These are phyloP conservation scores for Gallinago jamesoni DNA, from an alignment of 2,113 vertebrate species.

Conservation along the genomic window DNA sequence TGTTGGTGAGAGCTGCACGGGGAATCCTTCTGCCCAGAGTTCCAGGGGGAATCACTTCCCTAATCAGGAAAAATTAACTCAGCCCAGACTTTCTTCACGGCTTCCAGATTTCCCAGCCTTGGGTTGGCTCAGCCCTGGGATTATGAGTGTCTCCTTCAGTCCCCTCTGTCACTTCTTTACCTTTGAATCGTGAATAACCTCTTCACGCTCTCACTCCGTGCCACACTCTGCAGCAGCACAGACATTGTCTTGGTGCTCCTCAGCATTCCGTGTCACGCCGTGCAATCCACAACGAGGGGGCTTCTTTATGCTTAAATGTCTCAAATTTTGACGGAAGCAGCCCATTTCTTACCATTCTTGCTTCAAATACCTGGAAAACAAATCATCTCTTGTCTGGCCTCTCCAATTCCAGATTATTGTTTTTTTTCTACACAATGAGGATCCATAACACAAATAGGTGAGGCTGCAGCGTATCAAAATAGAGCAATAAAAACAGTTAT, in stretches of 20 bases:
- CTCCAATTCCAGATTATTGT: rapidly evolving
- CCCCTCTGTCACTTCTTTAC: neutral
- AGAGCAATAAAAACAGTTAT: neutral
- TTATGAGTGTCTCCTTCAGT: neutral
- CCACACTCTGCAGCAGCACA: rapidly evolving
- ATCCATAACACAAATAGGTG: neutral
- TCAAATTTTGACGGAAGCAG: neutral
- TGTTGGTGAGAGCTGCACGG: rapidly evolving
- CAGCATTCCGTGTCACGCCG: rapidly evolving
- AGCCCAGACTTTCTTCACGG: neutral
- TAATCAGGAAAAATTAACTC: neutral
- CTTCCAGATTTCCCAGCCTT: neutral
- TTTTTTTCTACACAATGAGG: neutral
- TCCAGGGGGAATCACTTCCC: neutral
- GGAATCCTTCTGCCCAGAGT: rapidly evolving
- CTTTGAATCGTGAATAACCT: neutral
- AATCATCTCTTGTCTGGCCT: too few species aligned
- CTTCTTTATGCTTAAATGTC: rapidly evolving
- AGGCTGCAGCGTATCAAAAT: rapidly evolving
- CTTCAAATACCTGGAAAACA: neutral
- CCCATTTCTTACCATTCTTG: neutral
- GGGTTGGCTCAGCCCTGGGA: neutral
- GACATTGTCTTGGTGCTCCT: neutral
- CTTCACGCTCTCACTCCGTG: rapidly evolving
- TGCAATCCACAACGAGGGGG: rapidly evolving